Evolutionary conservation across 2,113 vertebrate genomes (phyloP), one percentile per base, ranked within the genome.

Genomic region (Addax nasomaculatus): DNA sequence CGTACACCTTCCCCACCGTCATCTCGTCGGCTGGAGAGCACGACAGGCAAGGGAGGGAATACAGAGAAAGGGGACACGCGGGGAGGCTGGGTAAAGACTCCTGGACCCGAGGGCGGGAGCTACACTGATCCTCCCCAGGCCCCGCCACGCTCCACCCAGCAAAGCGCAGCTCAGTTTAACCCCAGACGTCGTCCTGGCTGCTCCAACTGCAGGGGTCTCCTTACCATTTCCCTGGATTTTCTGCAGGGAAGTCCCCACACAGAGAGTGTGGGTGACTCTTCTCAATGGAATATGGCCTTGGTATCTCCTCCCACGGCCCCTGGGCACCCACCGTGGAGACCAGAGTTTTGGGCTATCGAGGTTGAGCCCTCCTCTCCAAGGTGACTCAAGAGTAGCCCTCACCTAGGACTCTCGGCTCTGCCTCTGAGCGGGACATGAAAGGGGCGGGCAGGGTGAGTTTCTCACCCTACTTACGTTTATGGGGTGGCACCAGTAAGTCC

Each of bases 1-100:
- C 99, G 0, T 99, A 99, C 76, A 99, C 99, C 97, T 99, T 99
- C 78, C 99, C 99, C 95, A 99, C 99, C 0, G 99, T 99, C 99
- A 99, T 99, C 98, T 99, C 99, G 88, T 99, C 99, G 2, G 99
- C 99, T 99, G 98, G 86, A 89, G 58, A 64, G 30, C 25, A 51
- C 23, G 21, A 11, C 47, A 86, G 76, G 47, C 19, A 3, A 29
- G 19, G 29, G 49, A 45, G 29, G 60, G 27, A 7, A 57, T 1
- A 36, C 57, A 88, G 14, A 39, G 36, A 36, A 36, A 76, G 5
- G 3, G 23, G 36, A 6, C 15, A 3, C 0, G 3, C 0, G 2
- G 53, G 58, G 33, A 2, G 2, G 6, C 1, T 7, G 3, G 53
- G 3, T 4, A 2, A 47, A 76, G 19, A 29, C 43, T 29, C 23